Base-by-base conservation (phyloP, 2,888 invertebrate genomes). In the Euplexia lucipara region DNA sequence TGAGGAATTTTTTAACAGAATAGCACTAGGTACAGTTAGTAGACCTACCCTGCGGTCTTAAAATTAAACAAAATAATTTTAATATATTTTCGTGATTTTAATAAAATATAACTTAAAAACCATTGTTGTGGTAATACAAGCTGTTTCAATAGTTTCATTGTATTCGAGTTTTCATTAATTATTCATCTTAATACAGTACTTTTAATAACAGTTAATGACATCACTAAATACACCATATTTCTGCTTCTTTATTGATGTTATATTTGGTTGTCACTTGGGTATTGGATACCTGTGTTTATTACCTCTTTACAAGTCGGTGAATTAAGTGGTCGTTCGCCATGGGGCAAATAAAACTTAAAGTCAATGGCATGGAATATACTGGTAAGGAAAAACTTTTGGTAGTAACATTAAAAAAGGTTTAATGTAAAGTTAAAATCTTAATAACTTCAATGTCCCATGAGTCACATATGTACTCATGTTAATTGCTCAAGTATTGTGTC, bases 271-370 rank as follows among this genome's bases (percentile, higher is more conserved):
- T 14, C 14, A 20, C 10, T 18, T 14, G n/a, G 37, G 16, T 14
- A 8, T 9, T 9, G 5, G 30, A 20, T 4, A 5, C 1, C 12
- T 26, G 60, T 35, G 35, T n/a, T 41, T 35, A 47, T 47, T 34
- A 34, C 9, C 18, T 18, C 1, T 34, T 14, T 14, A 6, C 18
- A 1, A 26, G 39, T 8, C 20, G 5, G 30, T 47, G 37, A 3
- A 34, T 53, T 20, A 9, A 30, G 44, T 47, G 39, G 32, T 18
- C 12, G 12, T 12, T 9, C 32, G 32, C 6, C 32, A 79, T 73
- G 79, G 68, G 10, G 7, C 42, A 61, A 37, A 68, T 82, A 4
- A 66, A 53, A 18, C 71, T 82, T 59, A 78, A 63, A 57, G 56
- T 79, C 0, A 79, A 82, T 49, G 70, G 73, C 3, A 26, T 39